Evolutionary conservation across 2,797 vertebrate species (phyloP), one percentile per base, ranked within the genome.

Genomic region (Florisuga fusca): DNA sequence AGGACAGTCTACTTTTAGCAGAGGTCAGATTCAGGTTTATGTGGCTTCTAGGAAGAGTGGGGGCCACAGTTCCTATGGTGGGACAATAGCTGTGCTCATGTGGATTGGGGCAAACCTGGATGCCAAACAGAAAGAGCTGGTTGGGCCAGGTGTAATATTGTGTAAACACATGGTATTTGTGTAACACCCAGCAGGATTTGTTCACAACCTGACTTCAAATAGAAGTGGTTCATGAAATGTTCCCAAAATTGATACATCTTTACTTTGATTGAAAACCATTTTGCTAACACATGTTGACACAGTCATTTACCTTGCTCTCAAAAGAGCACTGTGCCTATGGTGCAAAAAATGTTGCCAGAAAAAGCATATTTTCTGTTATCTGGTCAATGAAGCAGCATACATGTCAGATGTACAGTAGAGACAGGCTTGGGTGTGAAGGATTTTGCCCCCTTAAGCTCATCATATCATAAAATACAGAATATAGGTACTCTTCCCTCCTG

Each of bases 381-480:
- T 50, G 7, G 50, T 87, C 46, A 89, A 61, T 71, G 41, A 74
- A 87, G 87, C 38, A n/a, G 36, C 6, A 1, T 53, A 48, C 3
- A 2, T 63, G 53, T 51, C 87, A 91, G 53, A 63, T 43, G 59
- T 34, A 83, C 21, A 61, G n/a, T 83, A 13, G n/a, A 91, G 76
- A 73, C 38, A 84, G 76, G 21, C 46, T 66, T 68, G 53, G 59
- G 27, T 3, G 4, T 93, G 79, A 87, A 91, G 23, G 16, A 91
- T 94, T 94, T 87, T 95, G n/a, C 20, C 66, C 67, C 72, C 66
- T 94, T 68, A 95, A 88, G 66, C 38, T 66, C 72, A 72, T 89
- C 59, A 93, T 54, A 69, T 55, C 1, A 3, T 90, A 93, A 51
- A 55, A 86, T 94, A 54, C 27, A 81, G 85, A 93, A 79, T 46